Evolutionary conservation across 2,888 invertebrate species (phyloP), one percentile per base, ranked within the genome.

Genomic region (Podotricha telesiphe): DNA sequence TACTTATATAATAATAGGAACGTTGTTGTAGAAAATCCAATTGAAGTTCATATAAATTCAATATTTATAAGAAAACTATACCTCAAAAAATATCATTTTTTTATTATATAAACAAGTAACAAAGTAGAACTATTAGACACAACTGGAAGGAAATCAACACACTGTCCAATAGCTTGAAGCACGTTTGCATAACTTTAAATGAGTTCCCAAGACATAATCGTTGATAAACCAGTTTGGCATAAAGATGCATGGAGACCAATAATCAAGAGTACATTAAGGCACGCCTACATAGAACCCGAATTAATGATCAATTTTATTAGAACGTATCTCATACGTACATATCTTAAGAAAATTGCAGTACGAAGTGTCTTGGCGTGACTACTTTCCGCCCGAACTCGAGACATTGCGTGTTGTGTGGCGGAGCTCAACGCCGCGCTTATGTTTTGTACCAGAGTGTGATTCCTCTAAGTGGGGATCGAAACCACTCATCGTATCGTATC

Each of bases 121-220:
- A 42, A 20, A 42, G 5, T 45, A 45, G 42, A 59, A 0, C n/a
- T 22, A 42, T 45, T 59, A 59, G 5, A 59, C 10, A 42, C 15
- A 59, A 42, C 4, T 42, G 42, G 58, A 45, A 59, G 20, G 20
- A 59, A 45, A 22, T n/a, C 22, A 45, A 59, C n/a, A 22, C 58
- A 59, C 22, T 59, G 22, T 59, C n/a, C 42, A 1, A 59, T 22
- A 59, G 42, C 42, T 59, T 22, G 20, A 45, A 58, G 58, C 22
- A 56, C 13, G 22, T 59, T 59, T 59, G 58, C 58, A 59, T 59
- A 45, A 59, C 13, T 22, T 59, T 28, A 47, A 45, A 34, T 34
- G 48, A 47, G 34, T 62, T 62, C 34, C 48, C 48, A 53, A 67
- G 51, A 62, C 53, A 62, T 61, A 61, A 53, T 67, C 53, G 51